These are phyloP conservation scores for Cheilosia variabilis DNA, from an alignment of 2,888 invertebrate genomes.

Conservation along the genomic window DNA sequence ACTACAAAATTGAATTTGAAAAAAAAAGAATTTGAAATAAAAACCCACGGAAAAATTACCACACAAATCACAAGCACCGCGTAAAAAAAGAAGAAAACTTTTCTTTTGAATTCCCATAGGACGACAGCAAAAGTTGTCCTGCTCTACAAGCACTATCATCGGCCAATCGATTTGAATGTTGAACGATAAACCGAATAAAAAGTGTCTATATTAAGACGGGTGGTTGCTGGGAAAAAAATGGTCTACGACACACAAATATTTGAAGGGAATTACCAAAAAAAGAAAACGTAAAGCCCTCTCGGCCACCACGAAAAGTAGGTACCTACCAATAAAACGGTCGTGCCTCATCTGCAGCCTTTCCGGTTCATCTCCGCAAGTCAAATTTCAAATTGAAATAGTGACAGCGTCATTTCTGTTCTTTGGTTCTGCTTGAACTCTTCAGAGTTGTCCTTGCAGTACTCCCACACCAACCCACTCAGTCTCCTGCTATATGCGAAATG, in stretches of 20 bases:
- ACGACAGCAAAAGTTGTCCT: slow-evolving; percentile 33
- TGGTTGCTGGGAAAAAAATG: slow-evolving; percentile 11
- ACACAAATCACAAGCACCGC: slow-evolving; percentile 13
- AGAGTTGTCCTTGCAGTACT: neutral
- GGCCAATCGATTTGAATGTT: slow-evolving; percentile 46
- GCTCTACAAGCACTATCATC: neutral
- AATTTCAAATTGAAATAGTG: slow-evolving; percentile 59
- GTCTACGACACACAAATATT: slow-evolving; percentile 32
- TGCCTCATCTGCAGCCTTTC: slow-evolving; percentile 53
- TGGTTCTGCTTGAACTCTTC: slow-evolving; percentile 22
- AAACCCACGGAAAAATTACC: slow-evolving; percentile 8
- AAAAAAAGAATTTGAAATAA: neutral
- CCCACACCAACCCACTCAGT: neutral
- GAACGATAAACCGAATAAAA: slow-evolving; percentile 43
- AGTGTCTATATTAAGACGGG: neutral
- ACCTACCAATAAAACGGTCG: slow-evolving; percentile 53
- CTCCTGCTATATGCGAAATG: too few relatives aligned
- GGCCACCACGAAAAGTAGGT: slow-evolving; percentile 12
- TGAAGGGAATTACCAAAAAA: neutral
- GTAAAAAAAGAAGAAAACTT: slow-evolving; percentile 4
- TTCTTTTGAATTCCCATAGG: slow-evolving; percentile 39
- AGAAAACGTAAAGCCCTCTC: slow-evolving; percentile 6
- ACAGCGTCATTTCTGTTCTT: slow-evolving; percentile 35
- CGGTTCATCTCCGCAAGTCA: slow-evolving; percentile 42
- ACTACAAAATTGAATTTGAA: neutral